Base-by-base conservation (phyloP, 1,140 invertebrate genomes). In the Cyclina sinensis region DNA sequence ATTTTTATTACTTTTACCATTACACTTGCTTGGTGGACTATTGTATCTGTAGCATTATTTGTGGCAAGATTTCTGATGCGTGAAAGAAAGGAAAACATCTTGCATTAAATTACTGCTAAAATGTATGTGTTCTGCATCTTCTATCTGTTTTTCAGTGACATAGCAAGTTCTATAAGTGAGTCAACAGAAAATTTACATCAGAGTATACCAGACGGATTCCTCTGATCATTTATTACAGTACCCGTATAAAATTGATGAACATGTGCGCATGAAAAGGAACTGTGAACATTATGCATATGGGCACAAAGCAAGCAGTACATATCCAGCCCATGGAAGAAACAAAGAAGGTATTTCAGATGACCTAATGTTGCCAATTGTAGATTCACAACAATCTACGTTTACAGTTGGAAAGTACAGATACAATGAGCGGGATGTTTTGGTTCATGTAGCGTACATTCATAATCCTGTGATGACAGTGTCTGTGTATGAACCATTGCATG, bases 401-500 rank as follows among this genome's bases (percentile, higher is more conserved):
- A 78, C 37, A 1, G 11, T 82, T 32, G 46, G 32, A 0, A 3
- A 48, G 14, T 74, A 87, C 21, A 39, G 18, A 27, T 68, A 46
- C 30, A 48, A 80, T 51, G 39, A 87, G 46, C 39, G 80, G 21
- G 27, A 57, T 62, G 79, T 65, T 21, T 30, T 30, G 3, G 21
- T 81, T 3, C 86, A 82, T 46, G 21, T 88, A 18, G 80, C 79
- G 16, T 83, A 76, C 27, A 32, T 83, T 1, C 21, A 81, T 80
- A 73, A 88, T 43, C 86, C 86, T 18, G 24, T 37, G 18, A 54
- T 62, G n/a, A 82, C 86, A n/a, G 12, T 88, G 0, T 88, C 86
- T 9, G 86, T 88, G 51, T 88, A 88, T 81, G 86, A 88, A 57
- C 86, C 86, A 21, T 18, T 73, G 27, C 43, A 81, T n/a, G 80